These are phyloP conservation scores for Nomada ruficornis DNA, from an alignment of 2,888 invertebrate species.

Conservation along the genomic window DNA sequence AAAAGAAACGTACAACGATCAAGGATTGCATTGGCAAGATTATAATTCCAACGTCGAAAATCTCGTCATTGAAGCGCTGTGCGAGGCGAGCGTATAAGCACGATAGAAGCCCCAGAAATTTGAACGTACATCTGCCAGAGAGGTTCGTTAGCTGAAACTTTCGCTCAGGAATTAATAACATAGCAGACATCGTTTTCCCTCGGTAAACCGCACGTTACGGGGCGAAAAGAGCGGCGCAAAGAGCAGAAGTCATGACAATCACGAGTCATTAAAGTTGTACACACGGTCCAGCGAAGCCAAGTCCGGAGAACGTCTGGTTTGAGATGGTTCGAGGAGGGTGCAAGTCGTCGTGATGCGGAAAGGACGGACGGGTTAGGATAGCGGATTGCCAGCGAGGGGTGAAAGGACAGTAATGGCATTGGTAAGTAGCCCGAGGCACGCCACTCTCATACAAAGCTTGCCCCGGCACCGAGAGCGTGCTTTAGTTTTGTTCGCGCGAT, in stretches of 20 bases:
- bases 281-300: slow-evolving; percentile 38
- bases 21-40: neutral
- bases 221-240: slow-evolving; percentile 48
- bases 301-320: slow-evolving; percentile 52
- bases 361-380: slow-evolving; percentile 35
- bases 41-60: neutral
- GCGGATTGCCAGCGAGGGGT: slow-evolving; percentile 23
- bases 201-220: slow-evolving; percentile 46
- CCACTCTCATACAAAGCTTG: slow-evolving; percentile 33
- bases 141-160: slow-evolving; percentile 41
- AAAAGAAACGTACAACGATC: no score
- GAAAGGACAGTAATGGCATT: slow-evolving; percentile 67
- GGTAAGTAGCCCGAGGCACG: slow-evolving; percentile 64
- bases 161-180: slow-evolving; percentile 46
- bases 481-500: slow-evolving; percentile 38
- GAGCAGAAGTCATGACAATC: slow-evolving; percentile 67
- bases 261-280: slow-evolving; percentile 68
- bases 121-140: neutral
- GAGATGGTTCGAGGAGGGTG: slow-evolving; percentile 44
- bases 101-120: neutral
- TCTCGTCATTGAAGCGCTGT: neutral
- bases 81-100: neutral
- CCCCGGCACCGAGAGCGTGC: slow-evolving; percentile 20
- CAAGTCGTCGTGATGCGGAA: slow-evolving; percentile 42
- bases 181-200: slow-evolving; percentile 47